Base-by-base conservation (phyloP, 2,797 vertebrate species). In the Tamandua tetradactyla region DNA sequence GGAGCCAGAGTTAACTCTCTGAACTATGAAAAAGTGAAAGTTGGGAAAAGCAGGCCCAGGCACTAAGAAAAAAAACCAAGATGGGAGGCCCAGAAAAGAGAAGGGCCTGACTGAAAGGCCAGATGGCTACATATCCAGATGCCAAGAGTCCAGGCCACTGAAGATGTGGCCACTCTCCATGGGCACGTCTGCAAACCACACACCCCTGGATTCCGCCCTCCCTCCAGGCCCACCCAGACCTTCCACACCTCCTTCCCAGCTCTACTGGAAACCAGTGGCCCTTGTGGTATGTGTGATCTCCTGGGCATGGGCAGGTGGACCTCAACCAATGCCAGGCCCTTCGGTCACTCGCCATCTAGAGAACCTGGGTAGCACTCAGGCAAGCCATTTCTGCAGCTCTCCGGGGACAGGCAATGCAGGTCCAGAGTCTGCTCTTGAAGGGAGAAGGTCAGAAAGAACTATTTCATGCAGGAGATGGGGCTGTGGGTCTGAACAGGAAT, bases 221-320 rank as follows among this genome's bases (percentile, higher is more conserved):
- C 27, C 23, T 74, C 57, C 66, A 87, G 44, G 23, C 27, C 40
- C 66, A 69, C 14, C n/a, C 2, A 1, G 7, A 55, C 10, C 71
- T 47, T 17, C 62, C 87, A 64, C 25, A 7, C 71, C 22, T 78
- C n/a, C 49, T 89, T 44, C 62, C 14, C 57, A 57, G 22, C 44
- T 25, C 5, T 42, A 37, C 18, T 4, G 27, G 42, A 47, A 35
- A 22, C 40, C 9, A 4, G 66, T 4, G 12, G 30, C 35, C 32
- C 17, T 42, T 62, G 42, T 35, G 13, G 7, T 9, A 5, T 0
- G 0, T 49, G 44, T 32, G 30, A 30, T 23, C 55, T 55, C 66
- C 4, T 4, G 4, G 47, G 6, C 68, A 37, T 0, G 0, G 7
- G 44, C 3, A 32, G 49, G 69, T 66, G 55, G 22, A 17, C 35